Evolutionary conservation across 2,113 vertebrate species (phyloP).

Genomic region (Cebidichthys violaceus): DNA sequence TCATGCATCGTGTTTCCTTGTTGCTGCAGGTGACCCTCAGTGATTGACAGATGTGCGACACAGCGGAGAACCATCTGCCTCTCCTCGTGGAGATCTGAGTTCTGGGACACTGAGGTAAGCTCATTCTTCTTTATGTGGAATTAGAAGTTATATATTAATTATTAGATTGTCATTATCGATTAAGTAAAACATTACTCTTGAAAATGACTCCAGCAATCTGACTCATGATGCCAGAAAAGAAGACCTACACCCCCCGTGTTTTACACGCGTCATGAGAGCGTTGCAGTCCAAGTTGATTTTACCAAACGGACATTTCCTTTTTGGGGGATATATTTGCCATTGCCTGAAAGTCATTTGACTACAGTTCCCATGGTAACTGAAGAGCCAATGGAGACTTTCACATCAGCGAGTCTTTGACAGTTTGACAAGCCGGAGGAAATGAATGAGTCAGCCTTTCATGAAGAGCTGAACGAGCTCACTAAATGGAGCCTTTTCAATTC

Average conservation of each 20-base stretch:
- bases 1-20: slow-evolving; percentile 48
- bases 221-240: not conserved
- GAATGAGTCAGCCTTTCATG: slow-evolving; percentile 71
- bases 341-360: slow-evolving; percentile 36
- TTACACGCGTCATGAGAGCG: not conserved
- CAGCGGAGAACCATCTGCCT: slow-evolving; percentile 84
- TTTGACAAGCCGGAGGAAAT: slow-evolving; percentile 67
- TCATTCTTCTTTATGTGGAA: not conserved
- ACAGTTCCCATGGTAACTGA: slow-evolving; percentile 65
- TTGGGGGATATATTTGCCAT: slow-evolving; percentile 46
- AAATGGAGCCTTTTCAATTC: slow-evolving; percentile 48
- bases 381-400: slow-evolving; percentile 37
- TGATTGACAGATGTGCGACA: slow-evolving; percentile 90
- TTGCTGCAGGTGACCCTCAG: slow-evolving; percentile 80
- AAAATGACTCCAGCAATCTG: not conserved
- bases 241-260: not conserved
- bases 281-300: not conserved
- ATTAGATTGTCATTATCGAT: not conserved
- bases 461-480: slow-evolving; percentile 62
- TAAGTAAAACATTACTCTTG: not conserved
- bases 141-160: not conserved
- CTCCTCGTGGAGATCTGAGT: slow-evolving; percentile 90
- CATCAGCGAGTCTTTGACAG: slow-evolving; percentile 59
- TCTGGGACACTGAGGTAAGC: slow-evolving; percentile 88
- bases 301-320: not conserved